A percentile compares a stretch with the other conserved stretches of the same genome.
Evolutionary conservation across 1,140 invertebrate genomes (phyloP).

Genomic region (Pogonus chalceus): DNA sequence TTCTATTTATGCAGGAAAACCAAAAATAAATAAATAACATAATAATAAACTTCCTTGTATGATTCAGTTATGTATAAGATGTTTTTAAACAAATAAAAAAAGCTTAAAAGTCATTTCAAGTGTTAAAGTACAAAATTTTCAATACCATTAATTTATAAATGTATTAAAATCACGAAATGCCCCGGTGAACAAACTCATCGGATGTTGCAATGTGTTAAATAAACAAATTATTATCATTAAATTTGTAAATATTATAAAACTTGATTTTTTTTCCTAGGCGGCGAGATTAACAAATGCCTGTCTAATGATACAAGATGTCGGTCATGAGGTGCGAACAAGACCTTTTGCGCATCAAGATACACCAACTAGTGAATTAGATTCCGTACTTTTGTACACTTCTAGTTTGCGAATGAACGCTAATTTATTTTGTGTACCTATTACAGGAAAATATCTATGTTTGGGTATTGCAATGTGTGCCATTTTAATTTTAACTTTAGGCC

Average conservation of each 20-base stretch:
- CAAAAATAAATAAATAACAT: too few relatives aligned
- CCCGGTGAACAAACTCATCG: too few relatives aligned
- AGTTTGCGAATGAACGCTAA: conserved; percentile 61
- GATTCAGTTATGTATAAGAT: too few relatives aligned
- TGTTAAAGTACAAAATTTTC: too few relatives aligned
- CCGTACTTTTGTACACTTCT: conserved; percentile 65
- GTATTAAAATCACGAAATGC: too few relatives aligned
- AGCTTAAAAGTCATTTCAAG: too few relatives aligned
- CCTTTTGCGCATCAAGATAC: conserved; percentile 70
- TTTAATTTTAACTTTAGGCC: conserved; percentile 53
- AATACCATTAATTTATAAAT: too few relatives aligned
- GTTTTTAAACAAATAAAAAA: too few relatives aligned
- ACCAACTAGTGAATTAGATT: conserved; percentile 59
- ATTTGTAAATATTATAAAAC: not conserved
- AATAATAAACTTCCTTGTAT: too few relatives aligned
- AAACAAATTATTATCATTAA: not conserved
- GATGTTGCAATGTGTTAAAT: too few relatives aligned
- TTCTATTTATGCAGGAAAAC: too few relatives aligned
- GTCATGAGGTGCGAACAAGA: conserved; percentile 64
- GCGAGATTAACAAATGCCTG: conserved; percentile 67
- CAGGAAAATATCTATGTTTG: conserved; percentile 54
- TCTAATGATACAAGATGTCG: conserved; percentile 53
- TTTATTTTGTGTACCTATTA: conserved; percentile 59
- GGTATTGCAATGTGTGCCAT: conserved; percentile 47
- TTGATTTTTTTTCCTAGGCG: conserved; percentile 46